phyloP scores from a whole-genome alignment of 2,797 vertebrate genomes.

The Phoebastria nigripes region DNA sequence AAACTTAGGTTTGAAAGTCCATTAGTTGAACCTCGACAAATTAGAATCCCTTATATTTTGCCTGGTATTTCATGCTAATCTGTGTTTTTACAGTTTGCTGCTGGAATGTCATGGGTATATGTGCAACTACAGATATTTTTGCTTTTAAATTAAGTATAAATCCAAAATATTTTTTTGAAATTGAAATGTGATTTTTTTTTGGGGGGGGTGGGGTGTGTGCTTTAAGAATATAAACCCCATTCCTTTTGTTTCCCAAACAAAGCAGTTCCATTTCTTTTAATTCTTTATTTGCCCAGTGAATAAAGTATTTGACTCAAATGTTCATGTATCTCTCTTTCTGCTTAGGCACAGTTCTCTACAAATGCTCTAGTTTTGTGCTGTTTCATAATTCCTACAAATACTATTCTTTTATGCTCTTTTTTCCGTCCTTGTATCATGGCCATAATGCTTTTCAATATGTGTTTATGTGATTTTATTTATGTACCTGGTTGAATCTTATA shows the following conservation, averaged over 20 bases:
- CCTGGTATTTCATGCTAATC: neutral
- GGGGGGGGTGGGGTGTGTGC: no score
- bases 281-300: neutral
- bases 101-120: neutral
- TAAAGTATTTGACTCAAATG: neutral
- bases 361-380: neutral
- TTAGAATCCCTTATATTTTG: neutral
- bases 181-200: neutral
- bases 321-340: neutral
- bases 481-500: neutral
- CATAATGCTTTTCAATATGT: neutral
- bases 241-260: neutral
- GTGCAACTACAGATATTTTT: neutral
- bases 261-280: neutral
- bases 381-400: neutral
- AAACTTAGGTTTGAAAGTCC: neutral
- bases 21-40: neutral
- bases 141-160: neutral
- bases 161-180: neutral
- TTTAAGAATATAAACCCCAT: neutral
- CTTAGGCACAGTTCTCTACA: neutral
- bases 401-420: neutral
- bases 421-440: neutral
- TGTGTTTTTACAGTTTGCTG: neutral
- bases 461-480: neutral